phyloP scores from a whole-genome alignment of 2,888 invertebrate genomes.

The Rhimphoctona megacephalus region DNA sequence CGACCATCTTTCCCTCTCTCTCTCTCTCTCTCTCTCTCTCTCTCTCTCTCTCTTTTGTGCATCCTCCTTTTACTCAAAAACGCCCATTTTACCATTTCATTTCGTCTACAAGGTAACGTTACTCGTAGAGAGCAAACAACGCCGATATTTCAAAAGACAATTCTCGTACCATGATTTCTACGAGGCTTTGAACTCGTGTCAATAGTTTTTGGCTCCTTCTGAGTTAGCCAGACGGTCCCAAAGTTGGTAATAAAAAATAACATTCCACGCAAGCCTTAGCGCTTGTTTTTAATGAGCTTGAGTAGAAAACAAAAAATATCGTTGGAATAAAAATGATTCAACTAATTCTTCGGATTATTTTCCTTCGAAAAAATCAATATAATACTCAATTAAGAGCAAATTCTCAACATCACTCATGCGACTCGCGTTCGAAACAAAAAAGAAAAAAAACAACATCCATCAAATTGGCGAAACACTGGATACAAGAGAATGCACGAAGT shows the following conservation, averaged over 20 bases:
- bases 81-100: slow-evolving; percentile 24
- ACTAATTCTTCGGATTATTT: background rate
- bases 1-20: slow-evolving; percentile 11
- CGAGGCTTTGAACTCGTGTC: slow-evolving; percentile 11
- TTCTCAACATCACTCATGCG: background rate
- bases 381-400: background rate
- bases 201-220: slow-evolving; percentile 1
- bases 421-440: background rate
- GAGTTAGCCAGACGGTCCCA: too few species aligned
- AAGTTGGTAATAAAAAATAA: background rate
- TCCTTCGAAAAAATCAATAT: background rate
- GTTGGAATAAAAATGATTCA: background rate
- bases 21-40: slow-evolving; percentile 12
- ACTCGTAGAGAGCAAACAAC: slow-evolving; percentile 27
- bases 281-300: background rate
- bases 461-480: background rate
- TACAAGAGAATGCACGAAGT: background rate
- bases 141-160: slow-evolving; percentile 53
- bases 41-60: slow-evolving; percentile 8
- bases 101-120: slow-evolving; percentile 39
- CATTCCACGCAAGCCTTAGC: background rate
- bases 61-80: slow-evolving; percentile 1
- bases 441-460: background rate
- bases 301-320: background rate
- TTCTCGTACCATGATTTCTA: slow-evolving; percentile 18